Evolutionary conservation across 2,113 vertebrate genomes (phyloP).

Genomic region (Thunnus thynnus): DNA sequence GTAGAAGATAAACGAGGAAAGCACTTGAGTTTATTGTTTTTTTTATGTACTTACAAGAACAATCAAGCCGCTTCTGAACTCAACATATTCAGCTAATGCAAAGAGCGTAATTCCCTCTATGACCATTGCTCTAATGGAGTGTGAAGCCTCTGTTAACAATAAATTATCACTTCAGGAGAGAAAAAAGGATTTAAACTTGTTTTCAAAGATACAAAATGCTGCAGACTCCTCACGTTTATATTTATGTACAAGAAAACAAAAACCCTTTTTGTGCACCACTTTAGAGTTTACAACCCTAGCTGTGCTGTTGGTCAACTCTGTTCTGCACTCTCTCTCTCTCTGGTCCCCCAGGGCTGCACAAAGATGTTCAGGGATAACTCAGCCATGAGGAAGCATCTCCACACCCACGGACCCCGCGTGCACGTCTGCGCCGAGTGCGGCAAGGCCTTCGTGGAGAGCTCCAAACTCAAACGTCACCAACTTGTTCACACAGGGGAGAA

Average conservation of each 20-base stretch:
- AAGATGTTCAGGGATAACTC: conserved; percentile 99
- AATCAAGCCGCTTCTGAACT: conserved; percentile 21
- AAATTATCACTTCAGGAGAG: neutral
- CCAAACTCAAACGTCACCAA: conserved; percentile 97
- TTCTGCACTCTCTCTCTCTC: conserved; percentile 1
- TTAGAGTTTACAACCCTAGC: neutral
- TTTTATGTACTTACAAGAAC: conserved; percentile 14
- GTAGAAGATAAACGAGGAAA: neutral
- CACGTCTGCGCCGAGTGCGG: conserved; percentile 98
- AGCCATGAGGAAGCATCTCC: conserved; percentile 98
- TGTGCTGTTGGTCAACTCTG: conserved; percentile 8
- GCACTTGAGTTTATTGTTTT: conserved; percentile 15
- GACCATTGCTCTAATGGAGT: neutral
- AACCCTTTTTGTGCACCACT: neutral
- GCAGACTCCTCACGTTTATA: neutral
- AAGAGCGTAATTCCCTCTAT: neutral
- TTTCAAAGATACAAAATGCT: neutral
- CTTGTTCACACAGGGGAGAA: conserved; percentile 99
- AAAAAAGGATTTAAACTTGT: neutral
- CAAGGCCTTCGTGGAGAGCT: conserved; percentile 99
- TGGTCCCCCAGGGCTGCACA: conserved; percentile 91
- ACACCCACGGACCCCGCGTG: conserved; percentile 96
- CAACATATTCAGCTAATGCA: conserved; percentile 22
- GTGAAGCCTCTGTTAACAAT: conserved; percentile 4
- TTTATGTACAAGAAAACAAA: neutral